These are phyloP conservation scores for Plectropomus leopardus DNA, from an alignment of 2,113 vertebrate species.

Conservation along the genomic window DNA sequence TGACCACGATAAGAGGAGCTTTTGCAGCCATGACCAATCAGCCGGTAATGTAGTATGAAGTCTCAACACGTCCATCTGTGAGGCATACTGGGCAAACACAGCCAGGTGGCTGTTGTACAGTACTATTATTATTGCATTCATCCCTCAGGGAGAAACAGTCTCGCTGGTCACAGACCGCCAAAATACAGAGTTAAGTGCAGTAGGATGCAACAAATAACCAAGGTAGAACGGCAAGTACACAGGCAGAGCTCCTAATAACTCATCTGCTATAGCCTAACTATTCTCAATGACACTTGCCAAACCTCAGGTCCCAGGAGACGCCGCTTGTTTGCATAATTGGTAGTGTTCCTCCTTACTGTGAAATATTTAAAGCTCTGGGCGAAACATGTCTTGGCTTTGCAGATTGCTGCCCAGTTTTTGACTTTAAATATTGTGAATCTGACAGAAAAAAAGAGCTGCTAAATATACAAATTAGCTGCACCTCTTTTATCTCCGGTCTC, in stretches of 20 bases:
- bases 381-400: slow-evolving; percentile 26
- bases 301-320: slow-evolving; percentile 58
- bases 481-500: slow-evolving; percentile 51
- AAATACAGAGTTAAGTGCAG: slow-evolving; percentile 42
- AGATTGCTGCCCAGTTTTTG: slow-evolving; percentile 41
- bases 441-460: slow-evolving; percentile 24
- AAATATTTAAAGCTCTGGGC: slow-evolving; percentile 53
- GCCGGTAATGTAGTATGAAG: slow-evolving; percentile 73
- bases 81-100: slow-evolving; percentile 54
- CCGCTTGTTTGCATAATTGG: slow-evolving; percentile 66
- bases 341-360: slow-evolving; percentile 45
- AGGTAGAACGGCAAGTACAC: slow-evolving; percentile 25
- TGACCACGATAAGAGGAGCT: slow-evolving; percentile 59
- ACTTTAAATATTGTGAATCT: slow-evolving; percentile 45
- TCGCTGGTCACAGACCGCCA: slow-evolving; percentile 31
- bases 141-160: slow-evolving; percentile 31
- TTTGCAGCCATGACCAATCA: slow-evolving; percentile 60
- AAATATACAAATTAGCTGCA: slow-evolving; percentile 41
- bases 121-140: slow-evolving; percentile 51
- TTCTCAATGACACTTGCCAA: slow-evolving; percentile 52
- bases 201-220: slow-evolving; percentile 59
- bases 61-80: slow-evolving; percentile 64
- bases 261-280: slow-evolving; percentile 41
- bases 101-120: slow-evolving; percentile 37
- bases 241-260: slow-evolving; percentile 51